Evolutionary conservation across 2,113 vertebrate genomes (phyloP).

Genomic region (Danionella cerebrum): DNA sequence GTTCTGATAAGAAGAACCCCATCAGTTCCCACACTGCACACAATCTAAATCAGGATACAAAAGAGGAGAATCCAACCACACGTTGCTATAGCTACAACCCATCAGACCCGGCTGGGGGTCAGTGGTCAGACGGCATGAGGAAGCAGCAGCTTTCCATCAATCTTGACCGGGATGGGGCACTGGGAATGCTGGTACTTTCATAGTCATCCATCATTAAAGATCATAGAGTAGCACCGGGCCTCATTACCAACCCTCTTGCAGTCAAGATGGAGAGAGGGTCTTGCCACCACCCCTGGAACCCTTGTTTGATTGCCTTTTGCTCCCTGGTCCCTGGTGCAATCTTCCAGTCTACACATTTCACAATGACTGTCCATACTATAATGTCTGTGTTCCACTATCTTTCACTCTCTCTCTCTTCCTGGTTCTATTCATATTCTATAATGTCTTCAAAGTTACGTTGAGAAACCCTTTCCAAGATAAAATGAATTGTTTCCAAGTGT

Average conservation of each 20-base stretch:
- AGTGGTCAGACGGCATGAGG: background rate
- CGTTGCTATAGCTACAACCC: constrained; percentile 34
- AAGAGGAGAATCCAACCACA: constrained; percentile 1
- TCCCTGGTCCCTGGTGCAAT: background rate
- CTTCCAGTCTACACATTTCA: background rate
- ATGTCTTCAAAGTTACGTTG: background rate
- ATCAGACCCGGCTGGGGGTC: constrained; percentile 10
- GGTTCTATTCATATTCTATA: background rate
- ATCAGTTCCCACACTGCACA: background rate
- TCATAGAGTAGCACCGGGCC: constrained; percentile 8
- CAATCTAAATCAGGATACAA: background rate
- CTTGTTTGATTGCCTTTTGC: background rate
- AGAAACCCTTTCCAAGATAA: background rate
- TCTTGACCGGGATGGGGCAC: background rate
- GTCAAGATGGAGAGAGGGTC: background rate
- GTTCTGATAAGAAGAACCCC: background rate
- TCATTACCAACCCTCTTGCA: constrained; percentile 16
- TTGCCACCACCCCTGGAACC: background rate
- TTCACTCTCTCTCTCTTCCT: background rate
- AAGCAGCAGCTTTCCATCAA: constrained; percentile 17
- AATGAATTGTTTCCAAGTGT: background rate
- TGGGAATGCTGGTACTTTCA: background rate
- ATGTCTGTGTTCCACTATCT: background rate
- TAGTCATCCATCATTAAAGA: background rate
- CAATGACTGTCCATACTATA: background rate